Conservation (phyloP, 1,140 invertebrate species). For the Bombus sylvicola region DNA sequence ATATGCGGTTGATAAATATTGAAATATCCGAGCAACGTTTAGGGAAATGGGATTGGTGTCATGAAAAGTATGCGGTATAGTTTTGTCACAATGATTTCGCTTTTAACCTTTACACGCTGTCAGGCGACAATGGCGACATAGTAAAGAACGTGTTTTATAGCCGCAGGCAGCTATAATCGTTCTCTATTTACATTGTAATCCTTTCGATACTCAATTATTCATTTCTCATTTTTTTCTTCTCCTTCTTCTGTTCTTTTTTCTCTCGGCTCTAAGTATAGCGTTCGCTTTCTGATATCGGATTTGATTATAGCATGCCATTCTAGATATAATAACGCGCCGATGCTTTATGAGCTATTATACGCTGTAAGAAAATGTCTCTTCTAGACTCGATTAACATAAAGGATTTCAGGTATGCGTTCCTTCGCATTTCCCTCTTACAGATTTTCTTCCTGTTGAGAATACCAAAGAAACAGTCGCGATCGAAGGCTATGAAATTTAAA, state of each 20-base stretch:
- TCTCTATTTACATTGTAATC: conserved; percentile 13
- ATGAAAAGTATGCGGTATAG: not conserved
- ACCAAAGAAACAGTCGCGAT: not conserved
- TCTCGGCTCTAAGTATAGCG: not conserved
- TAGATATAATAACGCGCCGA: not conserved
- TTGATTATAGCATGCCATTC: not conserved
- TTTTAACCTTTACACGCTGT: not conserved
- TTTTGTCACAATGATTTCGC: conserved; percentile 9
- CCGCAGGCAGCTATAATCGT: not conserved
- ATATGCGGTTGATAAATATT: not conserved
- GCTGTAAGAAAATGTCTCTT: not conserved
- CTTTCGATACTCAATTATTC: not conserved
- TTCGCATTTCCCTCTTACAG: not conserved
- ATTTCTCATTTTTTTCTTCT: not conserved
- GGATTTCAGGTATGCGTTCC: not conserved
- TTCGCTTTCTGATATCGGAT: not conserved
- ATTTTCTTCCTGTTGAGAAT: not conserved
- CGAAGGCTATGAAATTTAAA: too few species aligned
- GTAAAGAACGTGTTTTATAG: conserved; percentile 8
- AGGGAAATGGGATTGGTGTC: not conserved
- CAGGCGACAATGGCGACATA: not conserved
- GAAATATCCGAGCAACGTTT: not conserved
- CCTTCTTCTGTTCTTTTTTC: not conserved
- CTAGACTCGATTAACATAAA: not conserved
- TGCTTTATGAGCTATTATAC: not conserved